Evolutionary conservation across 2,797 vertebrate species (phyloP).

Genomic region (Gephyroberyx darwinii): DNA sequence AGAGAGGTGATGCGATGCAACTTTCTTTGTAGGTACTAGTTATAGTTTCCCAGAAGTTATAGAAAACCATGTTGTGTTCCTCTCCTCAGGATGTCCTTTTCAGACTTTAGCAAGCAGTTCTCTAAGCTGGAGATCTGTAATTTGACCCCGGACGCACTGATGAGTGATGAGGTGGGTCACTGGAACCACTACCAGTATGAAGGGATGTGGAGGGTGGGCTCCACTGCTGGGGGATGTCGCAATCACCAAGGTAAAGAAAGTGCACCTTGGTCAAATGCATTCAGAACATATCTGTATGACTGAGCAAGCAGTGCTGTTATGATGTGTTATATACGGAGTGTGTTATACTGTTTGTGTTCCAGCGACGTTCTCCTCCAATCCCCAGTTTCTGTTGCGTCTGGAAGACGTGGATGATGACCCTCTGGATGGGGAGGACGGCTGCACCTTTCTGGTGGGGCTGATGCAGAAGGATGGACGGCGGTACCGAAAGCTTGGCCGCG

Average conservation of each 20-base stretch:
- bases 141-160: conserved; percentile 78
- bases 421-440: conserved; percentile 73
- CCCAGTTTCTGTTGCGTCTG: conserved; percentile 80
- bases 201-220: conserved; percentile 80
- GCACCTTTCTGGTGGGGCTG: conserved; percentile 82
- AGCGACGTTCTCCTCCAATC: conserved; percentile 85
- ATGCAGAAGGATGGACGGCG: conserved; percentile 81
- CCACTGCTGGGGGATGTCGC: conserved; percentile 80
- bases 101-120: conserved; percentile 77
- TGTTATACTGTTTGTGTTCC: conserved; percentile 19
- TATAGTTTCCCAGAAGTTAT: too few species aligned
- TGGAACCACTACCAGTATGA: conserved; percentile 79
- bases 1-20: too few species aligned
- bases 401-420: conserved; percentile 80
- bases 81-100: conserved; percentile 79
- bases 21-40: too few species aligned
- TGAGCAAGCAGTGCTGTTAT: too few species aligned
- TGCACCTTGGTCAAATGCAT: conserved; percentile 68
- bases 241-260: conserved; percentile 70
- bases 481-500: conserved; percentile 51
- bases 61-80: not conserved
- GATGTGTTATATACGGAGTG: conserved; percentile 37
- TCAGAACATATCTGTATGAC: too few species aligned
- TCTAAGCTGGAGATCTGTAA: conserved; percentile 83
- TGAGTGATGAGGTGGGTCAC: conserved; percentile 41